Base-by-base conservation (phyloP, 2,113 vertebrate genomes). In the Varanus salvator region DNA sequence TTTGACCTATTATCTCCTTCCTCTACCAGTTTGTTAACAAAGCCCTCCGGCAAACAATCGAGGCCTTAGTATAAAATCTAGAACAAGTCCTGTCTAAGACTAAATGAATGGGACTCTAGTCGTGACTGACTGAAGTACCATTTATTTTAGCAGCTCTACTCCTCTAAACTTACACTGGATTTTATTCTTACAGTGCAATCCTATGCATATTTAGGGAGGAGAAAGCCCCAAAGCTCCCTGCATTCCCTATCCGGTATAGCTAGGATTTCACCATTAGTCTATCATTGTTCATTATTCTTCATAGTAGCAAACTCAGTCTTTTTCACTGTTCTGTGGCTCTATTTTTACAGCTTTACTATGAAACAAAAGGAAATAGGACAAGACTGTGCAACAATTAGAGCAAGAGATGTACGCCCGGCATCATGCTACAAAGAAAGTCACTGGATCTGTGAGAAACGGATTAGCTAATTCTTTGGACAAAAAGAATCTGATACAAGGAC, bases 401-500 rank as follows among this genome's bases (percentile, higher is more conserved):
- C 68, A 34, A 38, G 38, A 38, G 1, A 44, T 34, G 44, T 82
- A 54, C 75, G 29, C 15, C 78, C 85, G 29, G 44, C 9, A n/a
- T 90, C 44, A 14, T 90, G 89, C 21, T 8, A 44, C 31, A 2
- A 82, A 27, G 6, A 7, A 68, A 29, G 17, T 21, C 78, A 11
- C 21, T 90, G 89, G 85, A 87, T 90, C 80, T 90, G 89, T 54
- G 84, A 90, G 68, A 90, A 76, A 76, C 71, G 2, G 3, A 38
- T 60, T 25, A 9, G 69, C 23, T 66, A 38, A 68, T 29, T 29
- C 0, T 6, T 38, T 68, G 31, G 31, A 2, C 17, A 8, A 23
- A 69, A 71, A 44, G 48, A 54, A 8, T 34, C 48, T 25, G n/a
- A 27, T 38, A 29, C 38, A 34, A 17, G 44, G 29, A 68, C 38